Evolutionary conservation across 2,797 vertebrate genomes (phyloP).

Genomic region (Lutjanus argentimaculatus): DNA sequence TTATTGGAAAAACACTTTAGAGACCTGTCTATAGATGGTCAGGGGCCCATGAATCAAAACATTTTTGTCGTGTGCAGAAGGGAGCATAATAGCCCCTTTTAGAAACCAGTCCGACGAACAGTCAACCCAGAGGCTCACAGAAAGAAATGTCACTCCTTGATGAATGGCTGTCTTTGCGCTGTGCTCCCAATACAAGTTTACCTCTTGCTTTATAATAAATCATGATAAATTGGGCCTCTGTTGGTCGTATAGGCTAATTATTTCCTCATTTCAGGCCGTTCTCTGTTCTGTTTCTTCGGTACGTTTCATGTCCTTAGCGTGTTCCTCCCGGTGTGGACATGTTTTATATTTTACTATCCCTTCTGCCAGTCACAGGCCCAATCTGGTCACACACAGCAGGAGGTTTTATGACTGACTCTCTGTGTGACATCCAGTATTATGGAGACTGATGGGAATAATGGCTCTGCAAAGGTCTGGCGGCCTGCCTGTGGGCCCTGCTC

Average conservation of each 20-base stretch:
- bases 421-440: conserved; percentile 55
- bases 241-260: conserved; percentile 77
- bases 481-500: conserved; percentile 34
- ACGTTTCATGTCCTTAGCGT: conserved; percentile 58
- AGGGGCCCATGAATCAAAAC: conserved; percentile 79
- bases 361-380: conserved; percentile 39
- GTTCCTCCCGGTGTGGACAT: not conserved
- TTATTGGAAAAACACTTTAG: conserved; percentile 78
- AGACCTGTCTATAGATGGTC: conserved; percentile 65
- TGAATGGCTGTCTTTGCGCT: conserved; percentile 82
- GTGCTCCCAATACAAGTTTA: conserved; percentile 65
- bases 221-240: conserved; percentile 72
- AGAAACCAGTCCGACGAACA: conserved; percentile 64
- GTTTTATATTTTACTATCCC: conserved; percentile 31
- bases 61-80: conserved; percentile 67
- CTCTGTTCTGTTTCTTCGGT: conserved; percentile 43
- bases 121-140: conserved; percentile 60
- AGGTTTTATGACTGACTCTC: conserved; percentile 55
- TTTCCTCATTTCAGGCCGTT: conserved; percentile 58
- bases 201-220: conserved; percentile 77
- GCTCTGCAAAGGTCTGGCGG: conserved; percentile 56
- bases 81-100: conserved; percentile 73
- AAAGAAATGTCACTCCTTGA: conserved; percentile 76
- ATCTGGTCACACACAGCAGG: conserved; percentile 37
- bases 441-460: conserved; percentile 75